Percentiles rank a stretch among this genome's conserved stretches.
phyloP scores from a whole-genome alignment of 1,140 invertebrate species.

The Bombus pyrosoma region DNA sequence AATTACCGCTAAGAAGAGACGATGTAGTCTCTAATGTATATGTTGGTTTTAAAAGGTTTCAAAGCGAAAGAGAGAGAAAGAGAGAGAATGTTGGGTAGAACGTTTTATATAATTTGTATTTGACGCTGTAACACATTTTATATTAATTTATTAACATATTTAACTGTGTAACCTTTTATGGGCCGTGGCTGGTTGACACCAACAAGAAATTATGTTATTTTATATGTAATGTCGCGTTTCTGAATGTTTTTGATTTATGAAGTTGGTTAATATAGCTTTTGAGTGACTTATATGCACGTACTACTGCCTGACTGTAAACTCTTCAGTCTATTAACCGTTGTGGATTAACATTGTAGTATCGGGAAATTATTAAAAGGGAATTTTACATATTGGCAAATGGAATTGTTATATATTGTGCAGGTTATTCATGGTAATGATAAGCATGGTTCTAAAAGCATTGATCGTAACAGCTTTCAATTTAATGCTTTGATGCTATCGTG shows the following conservation, averaged over 20 bases:
- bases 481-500: not conserved
- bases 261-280: too few species aligned
- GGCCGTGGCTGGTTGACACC: not conserved
- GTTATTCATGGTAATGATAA: not conserved
- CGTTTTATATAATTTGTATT: not conserved
- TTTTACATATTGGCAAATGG: not conserved
- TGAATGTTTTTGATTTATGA: too few species aligned
- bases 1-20: not conserved
- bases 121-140: not conserved
- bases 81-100: not conserved
- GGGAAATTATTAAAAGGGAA: too few species aligned
- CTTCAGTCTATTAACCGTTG: too few species aligned
- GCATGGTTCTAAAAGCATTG: conserved; percentile 2
- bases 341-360: too few species aligned
- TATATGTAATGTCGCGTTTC: not conserved
- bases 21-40: not conserved
- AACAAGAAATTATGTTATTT: not conserved
- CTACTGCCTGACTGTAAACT: too few species aligned
- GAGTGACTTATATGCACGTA: too few species aligned
- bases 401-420: not conserved
- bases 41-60: not conserved
- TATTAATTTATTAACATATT: too few species aligned
- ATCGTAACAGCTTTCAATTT: conserved; percentile 2
- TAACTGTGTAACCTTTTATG: too few species aligned
- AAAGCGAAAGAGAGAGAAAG: not conserved